These are phyloP conservation scores for Meta bourneti DNA, from an alignment of 2,888 invertebrate species.

Conservation along the genomic window DNA sequence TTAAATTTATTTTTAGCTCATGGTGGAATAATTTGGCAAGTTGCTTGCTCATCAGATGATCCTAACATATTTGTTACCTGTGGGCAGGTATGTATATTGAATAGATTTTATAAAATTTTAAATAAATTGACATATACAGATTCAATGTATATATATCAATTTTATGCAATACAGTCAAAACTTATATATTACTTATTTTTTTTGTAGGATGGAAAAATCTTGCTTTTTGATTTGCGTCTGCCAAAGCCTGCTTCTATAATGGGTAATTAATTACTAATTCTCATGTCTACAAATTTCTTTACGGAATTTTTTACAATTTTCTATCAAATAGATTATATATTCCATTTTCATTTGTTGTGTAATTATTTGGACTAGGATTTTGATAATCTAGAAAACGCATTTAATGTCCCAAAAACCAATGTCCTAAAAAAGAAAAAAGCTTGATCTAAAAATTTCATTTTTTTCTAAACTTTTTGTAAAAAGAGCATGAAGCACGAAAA, in stretches of 20 bases:
- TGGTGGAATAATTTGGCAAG: conserved; percentile 78
- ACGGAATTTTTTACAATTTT: neutral
- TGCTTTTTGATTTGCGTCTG: conserved; percentile 84
- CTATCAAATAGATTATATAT: neutral
- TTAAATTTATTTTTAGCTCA: conserved; percentile 47
- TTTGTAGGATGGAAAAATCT: conserved; percentile 83
- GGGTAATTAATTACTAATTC: conserved; percentile 78
- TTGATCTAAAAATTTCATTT: conserved; percentile 1
- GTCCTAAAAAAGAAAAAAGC: too few relatives aligned
- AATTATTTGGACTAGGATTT: too few relatives aligned
- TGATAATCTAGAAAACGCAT: neutral
- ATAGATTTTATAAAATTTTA: neutral
- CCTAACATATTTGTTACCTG: conserved; percentile 83
- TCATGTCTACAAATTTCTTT: too few relatives aligned
- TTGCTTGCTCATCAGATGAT: conserved; percentile 82
- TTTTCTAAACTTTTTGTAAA: neutral
- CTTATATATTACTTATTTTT: conserved; percentile 19
- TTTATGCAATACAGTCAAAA: neutral
- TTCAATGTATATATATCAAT: neutral
- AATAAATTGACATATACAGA: neutral
- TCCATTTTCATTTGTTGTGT: too few relatives aligned
- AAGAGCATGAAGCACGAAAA: neutral
- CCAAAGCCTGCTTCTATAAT: conserved; percentile 80
- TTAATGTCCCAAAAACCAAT: too few relatives aligned
- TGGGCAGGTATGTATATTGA: conserved; percentile 79